phyloP scores from a whole-genome alignment of 1,140 invertebrate genomes.

The Stegodyphus dumicola region DNA sequence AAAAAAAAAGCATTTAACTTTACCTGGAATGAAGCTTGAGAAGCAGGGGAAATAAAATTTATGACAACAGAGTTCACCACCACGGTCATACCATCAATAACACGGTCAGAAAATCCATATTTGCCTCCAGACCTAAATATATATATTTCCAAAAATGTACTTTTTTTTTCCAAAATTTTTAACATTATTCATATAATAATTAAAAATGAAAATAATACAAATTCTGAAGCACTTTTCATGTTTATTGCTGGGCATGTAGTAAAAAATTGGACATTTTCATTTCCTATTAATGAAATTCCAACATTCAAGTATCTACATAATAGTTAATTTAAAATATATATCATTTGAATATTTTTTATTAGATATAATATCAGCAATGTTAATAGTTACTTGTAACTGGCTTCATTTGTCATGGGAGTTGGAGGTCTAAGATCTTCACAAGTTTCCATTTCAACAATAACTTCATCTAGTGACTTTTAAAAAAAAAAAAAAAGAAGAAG shows the following conservation, averaged over 20 bases:
- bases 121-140: slow-evolving; percentile 70
- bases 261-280: too few relatives aligned
- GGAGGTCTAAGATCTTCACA: slow-evolving; percentile 82
- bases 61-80: slow-evolving; percentile 94
- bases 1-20: not conserved
- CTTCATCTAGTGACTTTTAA: slow-evolving; percentile 88
- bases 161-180: not conserved
- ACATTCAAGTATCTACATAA: too few relatives aligned
- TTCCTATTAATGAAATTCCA: too few relatives aligned
- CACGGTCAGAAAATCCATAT: slow-evolving; percentile 93
- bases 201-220: too few relatives aligned
- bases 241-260: too few relatives aligned
- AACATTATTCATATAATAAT: too few relatives aligned
- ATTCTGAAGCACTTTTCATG: too few relatives aligned
- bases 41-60: slow-evolving; percentile 92
- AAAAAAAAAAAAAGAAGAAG: not conserved
- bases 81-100: slow-evolving; percentile 97
- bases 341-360: too few relatives aligned
- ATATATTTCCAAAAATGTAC: slow-evolving; percentile 3
- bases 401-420: slow-evolving; percentile 69
- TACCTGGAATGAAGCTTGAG: slow-evolving; percentile 94
- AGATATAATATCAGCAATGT: too few relatives aligned
- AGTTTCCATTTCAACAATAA: slow-evolving; percentile 88
- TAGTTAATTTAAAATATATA: too few relatives aligned
- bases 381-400: slow-evolving; percentile 64